Conservation (phyloP, 2,888 invertebrate genomes). For the Conus canariensis region DNA sequence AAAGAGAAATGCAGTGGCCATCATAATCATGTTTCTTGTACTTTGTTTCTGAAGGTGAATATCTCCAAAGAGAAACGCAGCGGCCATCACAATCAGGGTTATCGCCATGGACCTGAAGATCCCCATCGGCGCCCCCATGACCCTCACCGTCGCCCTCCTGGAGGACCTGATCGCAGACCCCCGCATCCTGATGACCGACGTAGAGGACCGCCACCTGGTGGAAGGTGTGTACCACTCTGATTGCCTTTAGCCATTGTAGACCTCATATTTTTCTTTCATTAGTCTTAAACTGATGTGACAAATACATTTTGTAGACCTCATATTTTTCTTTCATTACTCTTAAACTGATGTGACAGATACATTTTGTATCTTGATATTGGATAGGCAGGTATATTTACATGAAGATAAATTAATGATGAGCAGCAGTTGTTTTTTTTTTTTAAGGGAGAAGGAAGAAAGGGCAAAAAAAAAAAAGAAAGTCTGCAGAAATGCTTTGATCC, state of each 20-base stretch:
- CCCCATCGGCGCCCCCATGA: conserved; percentile 47
- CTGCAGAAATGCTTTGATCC: too few species aligned
- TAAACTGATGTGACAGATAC: too few species aligned
- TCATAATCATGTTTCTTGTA: conserved; percentile 35
- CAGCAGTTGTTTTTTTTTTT: too few species aligned
- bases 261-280: neutral
- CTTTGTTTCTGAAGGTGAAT: conserved; percentile 18
- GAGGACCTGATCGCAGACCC: conserved; percentile 46
- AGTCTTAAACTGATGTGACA: too few species aligned
- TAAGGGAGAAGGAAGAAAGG: too few species aligned
- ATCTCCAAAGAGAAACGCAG: conserved; percentile 25
- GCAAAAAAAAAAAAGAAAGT: too few species aligned
- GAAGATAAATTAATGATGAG: too few species aligned
- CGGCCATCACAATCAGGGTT: conserved; percentile 38
- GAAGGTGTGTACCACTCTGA: conserved; percentile 23
- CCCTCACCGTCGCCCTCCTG: conserved; percentile 45
- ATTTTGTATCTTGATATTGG: too few species aligned
- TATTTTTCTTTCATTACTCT: too few species aligned
- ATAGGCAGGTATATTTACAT: too few species aligned
- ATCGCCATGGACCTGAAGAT: conserved; percentile 42
- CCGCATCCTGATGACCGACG: conserved; percentile 46
- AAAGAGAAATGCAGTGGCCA: conserved; percentile 25
- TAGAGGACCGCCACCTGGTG: conserved; percentile 45
- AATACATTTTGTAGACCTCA: neutral
- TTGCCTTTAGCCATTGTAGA: neutral